Base-by-base conservation (phyloP, 2,797 vertebrate species). In the Florisuga fusca region DNA sequence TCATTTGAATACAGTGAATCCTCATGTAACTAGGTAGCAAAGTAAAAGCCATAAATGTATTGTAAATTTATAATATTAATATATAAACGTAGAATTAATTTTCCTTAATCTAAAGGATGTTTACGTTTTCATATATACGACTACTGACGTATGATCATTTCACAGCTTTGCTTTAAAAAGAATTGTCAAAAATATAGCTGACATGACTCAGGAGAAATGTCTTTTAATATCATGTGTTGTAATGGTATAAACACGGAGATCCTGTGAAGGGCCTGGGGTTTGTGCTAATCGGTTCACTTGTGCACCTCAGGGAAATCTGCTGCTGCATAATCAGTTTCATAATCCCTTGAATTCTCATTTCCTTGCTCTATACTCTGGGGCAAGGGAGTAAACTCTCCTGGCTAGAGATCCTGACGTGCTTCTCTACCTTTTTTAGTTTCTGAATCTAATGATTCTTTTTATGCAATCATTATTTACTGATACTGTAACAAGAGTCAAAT, bases 271-370 rank as follows among this genome's bases (percentile, higher is more conserved):
- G 25, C 43, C 27, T 90, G 50, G 22, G 18, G 12, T 55, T 87
- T 76, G 66, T 2, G 8, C 31, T 82, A 58, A 82, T 68, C 41
- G 91, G 45, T 66, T 84, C 67, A 72, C 15, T 89, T 64, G 57
- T 45, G 69, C 26, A 67, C 57, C 57, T 79, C 50, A 57, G 77
- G 73, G 69, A 93, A 94, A 72, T 72, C 57, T 66, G 34, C 74
- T 84, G 68, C 83, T 90, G 29, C 34, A 83, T 68, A 74, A 64
- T 75, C 63, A 87, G 5, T 61, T 84, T 71, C 48, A 80, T 63
- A 95, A 87, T 89, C 58, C 79, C 38, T 83, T 59, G 25, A 80
- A 88, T 92, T 87, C 73, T 80, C 23, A 36, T 55, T 87, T 69
- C 21, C 26, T 50, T 50, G 22, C 48, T 50, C 22, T 22, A 36